Conservation (phyloP, 2,113 vertebrate species). For the Nerophis lumbriciformis region DNA sequence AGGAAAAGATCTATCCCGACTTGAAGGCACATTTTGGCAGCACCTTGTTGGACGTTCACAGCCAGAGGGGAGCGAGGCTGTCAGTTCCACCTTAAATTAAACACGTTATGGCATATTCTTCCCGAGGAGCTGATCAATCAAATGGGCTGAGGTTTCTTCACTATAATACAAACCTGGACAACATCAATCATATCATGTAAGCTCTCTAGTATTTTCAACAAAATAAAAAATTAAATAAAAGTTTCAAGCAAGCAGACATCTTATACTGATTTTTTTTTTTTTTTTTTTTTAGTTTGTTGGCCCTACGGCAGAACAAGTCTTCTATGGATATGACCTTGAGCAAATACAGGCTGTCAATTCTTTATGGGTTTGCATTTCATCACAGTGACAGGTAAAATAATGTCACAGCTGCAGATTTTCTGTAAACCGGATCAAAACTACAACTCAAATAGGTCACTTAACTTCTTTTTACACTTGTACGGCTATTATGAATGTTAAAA, state of each 20-base stretch:
- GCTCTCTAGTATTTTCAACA: background rate
- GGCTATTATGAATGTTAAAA: no score
- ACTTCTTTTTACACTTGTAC: no score
- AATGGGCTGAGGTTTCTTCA: conserved; percentile 2
- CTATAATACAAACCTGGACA: background rate
- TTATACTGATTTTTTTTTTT: background rate
- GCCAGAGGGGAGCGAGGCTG: conserved; percentile 1
- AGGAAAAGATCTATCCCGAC: background rate
- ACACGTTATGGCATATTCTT: conserved; percentile 13
- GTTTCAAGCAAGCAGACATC: conserved; percentile 23
- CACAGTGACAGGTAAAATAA: conserved; percentile 47
- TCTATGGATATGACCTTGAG: conserved; percentile 50
- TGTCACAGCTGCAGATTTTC: conserved; percentile 2
- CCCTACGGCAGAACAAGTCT: conserved; percentile 36
- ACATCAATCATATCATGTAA: background rate
- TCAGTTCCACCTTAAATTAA: conserved; percentile 19
- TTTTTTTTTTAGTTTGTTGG: conserved; percentile 19
- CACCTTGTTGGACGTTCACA: conserved; percentile 19
- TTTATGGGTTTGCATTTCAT: conserved; percentile 49
- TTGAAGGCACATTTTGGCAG: conserved; percentile 10
- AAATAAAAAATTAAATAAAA: background rate
- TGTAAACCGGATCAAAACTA: no score
- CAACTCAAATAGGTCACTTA: no score
- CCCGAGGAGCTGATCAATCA: conserved; percentile 8
- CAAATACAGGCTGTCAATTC: conserved; percentile 51